Percentiles rank a stretch among this genome's conserved stretches.
Conservation (phyloP, 2,888 invertebrate genomes). For the Calameuta idolon region DNA sequence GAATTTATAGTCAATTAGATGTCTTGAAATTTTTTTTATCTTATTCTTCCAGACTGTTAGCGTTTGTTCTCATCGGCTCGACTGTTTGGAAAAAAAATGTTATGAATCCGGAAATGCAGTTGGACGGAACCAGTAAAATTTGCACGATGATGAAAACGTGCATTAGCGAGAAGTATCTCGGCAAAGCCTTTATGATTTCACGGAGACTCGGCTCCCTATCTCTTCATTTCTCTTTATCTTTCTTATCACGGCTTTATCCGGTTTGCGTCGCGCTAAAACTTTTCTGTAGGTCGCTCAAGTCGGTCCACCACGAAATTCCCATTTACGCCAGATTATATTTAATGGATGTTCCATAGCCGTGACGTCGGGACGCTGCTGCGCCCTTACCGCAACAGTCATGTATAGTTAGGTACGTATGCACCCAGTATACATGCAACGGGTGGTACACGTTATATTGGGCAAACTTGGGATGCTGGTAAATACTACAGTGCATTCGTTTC, state of each 20-base stretch:
- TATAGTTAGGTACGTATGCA: not conserved
- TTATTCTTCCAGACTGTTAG: not conserved
- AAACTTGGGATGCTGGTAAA: not conserved
- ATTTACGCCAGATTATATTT: slow-evolving; percentile 35
- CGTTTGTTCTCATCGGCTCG: not conserved
- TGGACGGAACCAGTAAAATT: not conserved
- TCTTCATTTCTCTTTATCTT: not conserved
- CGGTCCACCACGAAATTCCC: slow-evolving; percentile 25
- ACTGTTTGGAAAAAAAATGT: not conserved
- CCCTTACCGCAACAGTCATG: slow-evolving; percentile 32
- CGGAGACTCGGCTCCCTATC: not conserved
- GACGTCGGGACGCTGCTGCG: slow-evolving; percentile 11
- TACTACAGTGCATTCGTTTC: not conserved
- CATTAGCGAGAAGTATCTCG: not conserved
- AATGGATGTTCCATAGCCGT: slow-evolving; percentile 22
- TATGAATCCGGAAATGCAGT: not conserved
- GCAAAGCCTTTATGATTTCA: not conserved
- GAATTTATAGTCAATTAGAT: not conserved
- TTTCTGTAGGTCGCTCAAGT: not conserved
- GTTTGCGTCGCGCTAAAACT: not conserved
- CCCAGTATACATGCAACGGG: not conserved
- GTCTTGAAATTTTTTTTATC: not conserved
- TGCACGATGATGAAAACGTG: not conserved
- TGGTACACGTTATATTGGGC: not conserved
- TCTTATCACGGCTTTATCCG: not conserved